Evolutionary conservation across 2,888 invertebrate species (phyloP).

Genomic region (Troilus luridus): DNA sequence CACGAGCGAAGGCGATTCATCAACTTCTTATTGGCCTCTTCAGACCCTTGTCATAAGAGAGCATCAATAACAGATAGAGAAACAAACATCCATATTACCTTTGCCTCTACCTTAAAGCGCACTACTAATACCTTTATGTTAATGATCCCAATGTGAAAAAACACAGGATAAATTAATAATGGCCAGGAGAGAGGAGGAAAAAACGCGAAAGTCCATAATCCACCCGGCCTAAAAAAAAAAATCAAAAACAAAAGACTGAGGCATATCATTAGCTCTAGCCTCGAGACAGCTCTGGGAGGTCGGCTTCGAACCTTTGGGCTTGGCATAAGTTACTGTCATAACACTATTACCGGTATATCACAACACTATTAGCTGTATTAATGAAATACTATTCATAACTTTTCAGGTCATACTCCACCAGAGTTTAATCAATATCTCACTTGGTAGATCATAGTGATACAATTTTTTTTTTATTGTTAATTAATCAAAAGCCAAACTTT

Average conservation of each 20-base stretch:
- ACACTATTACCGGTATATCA: neutral
- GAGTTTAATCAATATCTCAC: too few relatives aligned
- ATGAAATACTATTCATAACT: too few relatives aligned
- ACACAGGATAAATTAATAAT: slow-evolving; percentile 43
- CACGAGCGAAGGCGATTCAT: neutral
- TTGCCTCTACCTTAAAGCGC: neutral
- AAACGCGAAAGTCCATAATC: slow-evolving; percentile 35
- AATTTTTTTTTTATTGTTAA: too few relatives aligned
- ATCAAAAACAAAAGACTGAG: neutral
- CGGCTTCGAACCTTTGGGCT: neutral
- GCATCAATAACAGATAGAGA: slow-evolving; percentile 53
- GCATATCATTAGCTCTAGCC: slow-evolving; percentile 22
- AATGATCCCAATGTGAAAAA: slow-evolving; percentile 33
- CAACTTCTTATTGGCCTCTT: slow-evolving; percentile 12
- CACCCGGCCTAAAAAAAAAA: neutral
- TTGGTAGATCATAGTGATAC: too few relatives aligned
- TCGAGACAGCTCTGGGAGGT: neutral
- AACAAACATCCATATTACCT: slow-evolving; percentile 57
- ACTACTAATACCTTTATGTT: slow-evolving; percentile 35
- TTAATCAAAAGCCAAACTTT: too few relatives aligned
- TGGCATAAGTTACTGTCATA: neutral
- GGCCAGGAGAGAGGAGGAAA: slow-evolving; percentile 9
- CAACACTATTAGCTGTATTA: neutral
- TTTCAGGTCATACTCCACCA: too few relatives aligned
- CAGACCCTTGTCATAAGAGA: slow-evolving; percentile 50